Evolutionary conservation across 2,888 invertebrate genomes (phyloP), one percentile per base, ranked within the genome.

Genomic region (Phalera bucephala): DNA sequence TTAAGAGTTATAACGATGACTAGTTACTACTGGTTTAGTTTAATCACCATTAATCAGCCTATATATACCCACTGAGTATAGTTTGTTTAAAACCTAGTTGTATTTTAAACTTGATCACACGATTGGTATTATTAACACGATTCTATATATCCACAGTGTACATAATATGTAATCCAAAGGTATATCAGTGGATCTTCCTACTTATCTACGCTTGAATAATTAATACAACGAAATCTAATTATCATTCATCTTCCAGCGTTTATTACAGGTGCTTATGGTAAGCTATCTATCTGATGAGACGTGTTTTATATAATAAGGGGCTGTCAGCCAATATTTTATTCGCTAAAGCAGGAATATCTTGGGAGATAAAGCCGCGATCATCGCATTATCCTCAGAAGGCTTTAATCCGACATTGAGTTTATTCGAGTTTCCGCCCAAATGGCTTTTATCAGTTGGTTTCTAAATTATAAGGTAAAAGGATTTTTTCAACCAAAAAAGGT

Each of bases 381-480:
- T 60, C 52, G 45, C 53, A 41, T 48, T 52, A 58, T 33, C 56
- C 61, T 45, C 23, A 10, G 48, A 61, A 60, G 55, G 58, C 52
- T 61, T 53, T 66, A 70, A 69, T 63, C 66, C 49, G 43, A 58
- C 50, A 36, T 41, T 44, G 55, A 64, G 72, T 64, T 62, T 66
- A 68, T 73, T 73, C 58, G 51, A 66, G 57, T 65, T 75, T 72
- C 62, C 72, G 49, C 49, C 49, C 51, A 57, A 69, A 61, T 60
- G 45, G 44, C 45, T 54, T 68, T 72, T 59, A 65, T 59, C 61
- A 53, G 49, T 5, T 5, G 17, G 17, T 17, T 17, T 17, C n/a
- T n/a, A 5, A 17, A 5, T 17, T 17, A 17, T 5, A 5, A 17
- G 21, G 34, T 29, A 20, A 34, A 36, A 31, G 31, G 52, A 45